Evolutionary conservation across 2,888 invertebrate species (phyloP).

Genomic region (Sarcophaga rosellei): DNA sequence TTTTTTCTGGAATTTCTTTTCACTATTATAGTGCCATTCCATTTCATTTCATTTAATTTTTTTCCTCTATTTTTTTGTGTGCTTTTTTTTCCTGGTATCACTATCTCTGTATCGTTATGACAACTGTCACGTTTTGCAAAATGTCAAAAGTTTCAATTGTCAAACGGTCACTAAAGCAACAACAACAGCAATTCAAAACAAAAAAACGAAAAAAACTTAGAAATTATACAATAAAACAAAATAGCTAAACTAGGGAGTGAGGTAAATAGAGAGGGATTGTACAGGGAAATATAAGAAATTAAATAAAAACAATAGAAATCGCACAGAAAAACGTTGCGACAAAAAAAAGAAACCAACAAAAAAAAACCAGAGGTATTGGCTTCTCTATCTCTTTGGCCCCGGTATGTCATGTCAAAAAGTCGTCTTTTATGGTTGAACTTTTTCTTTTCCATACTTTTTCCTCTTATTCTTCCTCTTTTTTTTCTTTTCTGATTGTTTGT

Average conservation of each 20-base stretch:
- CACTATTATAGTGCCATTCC: neutral
- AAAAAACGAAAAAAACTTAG: slow-evolving; percentile 7
- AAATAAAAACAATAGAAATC: too few relatives aligned
- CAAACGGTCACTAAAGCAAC: slow-evolving; percentile 47
- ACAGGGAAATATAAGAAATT: too few relatives aligned
- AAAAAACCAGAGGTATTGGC: neutral
- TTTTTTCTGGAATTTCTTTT: too few relatives aligned
- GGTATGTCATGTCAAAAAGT: slow-evolving; percentile 55
- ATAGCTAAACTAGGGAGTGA: too few relatives aligned
- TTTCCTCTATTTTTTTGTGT: neutral
- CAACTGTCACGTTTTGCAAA: slow-evolving; percentile 55
- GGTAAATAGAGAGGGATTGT: too few relatives aligned
- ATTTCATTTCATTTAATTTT: neutral
- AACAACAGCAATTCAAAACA: neutral
- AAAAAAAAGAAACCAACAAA: too few relatives aligned
- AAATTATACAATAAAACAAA: neutral
- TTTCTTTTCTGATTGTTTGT: neutral
- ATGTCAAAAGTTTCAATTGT: slow-evolving; percentile 63
- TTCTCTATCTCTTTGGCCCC: neutral
- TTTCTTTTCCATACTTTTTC: neutral
- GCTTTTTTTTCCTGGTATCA: neutral
- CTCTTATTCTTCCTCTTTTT: neutral
- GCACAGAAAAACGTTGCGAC: too few relatives aligned
- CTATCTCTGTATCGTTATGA: slow-evolving; percentile 27
- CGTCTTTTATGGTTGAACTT: slow-evolving; percentile 18